Conservation (phyloP, 2,888 invertebrate species). For the Tenthredo amoena region DNA sequence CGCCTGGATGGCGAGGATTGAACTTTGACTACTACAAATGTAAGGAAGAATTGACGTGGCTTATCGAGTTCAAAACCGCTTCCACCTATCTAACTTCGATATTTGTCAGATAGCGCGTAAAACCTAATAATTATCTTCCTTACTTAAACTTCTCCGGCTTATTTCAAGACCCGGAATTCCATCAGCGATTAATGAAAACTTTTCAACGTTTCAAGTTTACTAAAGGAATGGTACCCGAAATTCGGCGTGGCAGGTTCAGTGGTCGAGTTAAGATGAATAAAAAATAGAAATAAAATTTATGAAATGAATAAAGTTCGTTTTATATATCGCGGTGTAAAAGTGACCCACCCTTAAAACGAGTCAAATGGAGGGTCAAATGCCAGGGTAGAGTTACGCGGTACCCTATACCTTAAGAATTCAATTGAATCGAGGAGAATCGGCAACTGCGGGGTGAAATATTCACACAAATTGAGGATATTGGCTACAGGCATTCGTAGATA, state of each 20-base stretch:
- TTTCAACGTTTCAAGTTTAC: background rate
- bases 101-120: slow-evolving; percentile 5
- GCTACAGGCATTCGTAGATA: slow-evolving; percentile 24
- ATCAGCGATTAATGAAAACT: background rate
- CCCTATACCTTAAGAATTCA: slow-evolving; percentile 27
- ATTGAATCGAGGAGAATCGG: slow-evolving; percentile 10
- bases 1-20: background rate
- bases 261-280: background rate
- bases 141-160: slow-evolving; percentile 7
- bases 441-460: slow-evolving; percentile 38
- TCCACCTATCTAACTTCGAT: slow-evolving; percentile 21
- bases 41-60: slow-evolving; percentile 19
- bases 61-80: slow-evolving; percentile 26
- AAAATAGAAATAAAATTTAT: background rate
- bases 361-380: slow-evolving; percentile 5
- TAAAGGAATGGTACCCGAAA: background rate
- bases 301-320: slow-evolving; percentile 3
- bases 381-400: slow-evolving; percentile 2
- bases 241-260: background rate
- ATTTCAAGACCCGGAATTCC: background rate
- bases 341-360: slow-evolving; percentile 20
- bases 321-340: background rate
- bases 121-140: slow-evolving; percentile 9
- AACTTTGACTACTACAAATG: slow-evolving; percentile 12
- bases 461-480: slow-evolving; percentile 28